These are phyloP conservation scores for Drosophila rufa DNA, from an alignment of 1,140 invertebrate species.

Conservation along the genomic window DNA sequence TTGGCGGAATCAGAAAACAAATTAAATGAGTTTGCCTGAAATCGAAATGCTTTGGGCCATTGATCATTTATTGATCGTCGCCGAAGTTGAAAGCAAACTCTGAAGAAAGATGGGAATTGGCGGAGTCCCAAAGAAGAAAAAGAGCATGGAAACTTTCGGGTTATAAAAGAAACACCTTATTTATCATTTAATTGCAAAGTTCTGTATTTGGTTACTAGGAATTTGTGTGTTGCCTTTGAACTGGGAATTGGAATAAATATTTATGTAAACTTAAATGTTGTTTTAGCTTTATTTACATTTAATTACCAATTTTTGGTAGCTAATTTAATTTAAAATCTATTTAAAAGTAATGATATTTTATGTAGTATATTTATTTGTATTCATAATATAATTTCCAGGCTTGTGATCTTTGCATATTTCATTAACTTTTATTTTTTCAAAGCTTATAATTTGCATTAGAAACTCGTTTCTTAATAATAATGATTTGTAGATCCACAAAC, in stretches of 20 bases:
- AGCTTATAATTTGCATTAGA: background rate
- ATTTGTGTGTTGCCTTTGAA: background rate
- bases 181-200: conserved; percentile 8
- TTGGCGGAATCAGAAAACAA: conserved; percentile 31
- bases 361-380: background rate
- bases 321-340: background rate
- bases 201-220: conserved; percentile 7
- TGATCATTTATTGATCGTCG: conserved; percentile 49
- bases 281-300: background rate
- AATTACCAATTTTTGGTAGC: accelerated
- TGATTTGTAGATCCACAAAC: background rate
- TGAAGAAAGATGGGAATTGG: conserved; percentile 14
- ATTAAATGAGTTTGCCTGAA: conserved; percentile 61
- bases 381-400: background rate
- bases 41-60: conserved; percentile 56
- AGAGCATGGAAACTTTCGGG: conserved; percentile 13
- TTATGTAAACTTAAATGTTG: background rate
- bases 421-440: background rate
- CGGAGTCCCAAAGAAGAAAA: conserved; percentile 2
- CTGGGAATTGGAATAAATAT: background rate
- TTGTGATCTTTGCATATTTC: background rate
- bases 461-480: background rate
- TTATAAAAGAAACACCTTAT: conserved; percentile 17
- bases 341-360: background rate
- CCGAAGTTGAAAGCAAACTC: conserved; percentile 23